phyloP scores from a whole-genome alignment of 2,113 vertebrate species.

The Holacanthus passer region DNA sequence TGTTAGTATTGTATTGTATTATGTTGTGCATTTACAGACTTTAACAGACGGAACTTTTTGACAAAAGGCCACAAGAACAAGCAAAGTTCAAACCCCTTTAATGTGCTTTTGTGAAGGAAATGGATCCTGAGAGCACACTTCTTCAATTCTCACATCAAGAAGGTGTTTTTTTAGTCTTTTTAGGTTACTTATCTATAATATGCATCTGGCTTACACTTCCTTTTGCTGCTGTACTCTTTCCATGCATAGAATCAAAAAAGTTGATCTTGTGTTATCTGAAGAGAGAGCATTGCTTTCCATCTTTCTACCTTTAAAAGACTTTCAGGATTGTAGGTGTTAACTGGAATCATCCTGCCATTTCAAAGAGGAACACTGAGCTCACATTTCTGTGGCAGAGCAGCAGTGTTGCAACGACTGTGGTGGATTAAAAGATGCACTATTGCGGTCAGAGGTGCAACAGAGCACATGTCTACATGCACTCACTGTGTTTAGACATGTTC shows the following conservation, averaged over 20 bases:
- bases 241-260: neutral
- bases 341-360: neutral
- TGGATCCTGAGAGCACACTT: too few species aligned
- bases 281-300: neutral
- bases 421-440: neutral
- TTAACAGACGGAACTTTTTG: neutral
- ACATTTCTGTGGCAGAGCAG: neutral
- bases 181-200: neutral
- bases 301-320: neutral
- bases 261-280: neutral
- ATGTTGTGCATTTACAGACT: too few species aligned
- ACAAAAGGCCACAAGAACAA: neutral
- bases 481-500: neutral
- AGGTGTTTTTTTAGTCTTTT: neutral
- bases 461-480: neutral
- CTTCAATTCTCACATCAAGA: neutral
- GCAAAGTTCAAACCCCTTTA: too few species aligned
- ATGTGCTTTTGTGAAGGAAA: neutral
- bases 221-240: neutral
- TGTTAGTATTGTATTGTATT: too few species aligned
- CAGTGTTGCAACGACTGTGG: neutral
- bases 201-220: neutral
- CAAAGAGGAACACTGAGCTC: neutral
- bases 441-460: slow-evolving; percentile 21
- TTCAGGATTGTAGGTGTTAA: neutral